phyloP scores from a whole-genome alignment of 1,140 invertebrate genomes.

The Oscheius sp. region DNA sequence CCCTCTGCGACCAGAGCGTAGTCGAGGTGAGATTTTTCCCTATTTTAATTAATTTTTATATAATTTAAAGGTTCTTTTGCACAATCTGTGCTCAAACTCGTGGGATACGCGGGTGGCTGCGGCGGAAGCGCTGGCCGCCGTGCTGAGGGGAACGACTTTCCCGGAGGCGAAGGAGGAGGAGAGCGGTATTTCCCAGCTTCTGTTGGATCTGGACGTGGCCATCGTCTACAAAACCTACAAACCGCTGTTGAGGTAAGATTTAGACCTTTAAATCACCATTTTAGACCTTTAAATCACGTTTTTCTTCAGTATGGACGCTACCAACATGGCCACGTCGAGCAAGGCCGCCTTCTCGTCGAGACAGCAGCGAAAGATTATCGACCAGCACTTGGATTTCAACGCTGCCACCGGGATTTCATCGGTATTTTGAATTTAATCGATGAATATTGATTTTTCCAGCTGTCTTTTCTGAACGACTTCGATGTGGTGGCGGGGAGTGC shows the following conservation, averaged over 20 bases:
- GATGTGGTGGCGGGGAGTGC: background rate
- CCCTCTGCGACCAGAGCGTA: conserved; percentile 5
- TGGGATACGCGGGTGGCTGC: conserved; percentile 28
- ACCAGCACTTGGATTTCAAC: conserved; percentile 24
- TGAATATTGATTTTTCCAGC: background rate
- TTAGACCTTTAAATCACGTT: background rate
- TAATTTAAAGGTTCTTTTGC: conserved; percentile 17
- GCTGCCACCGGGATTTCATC: background rate
- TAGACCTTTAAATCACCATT: background rate
- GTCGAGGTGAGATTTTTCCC: background rate
- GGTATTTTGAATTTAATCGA: background rate
- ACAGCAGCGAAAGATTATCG: conserved; percentile 21
- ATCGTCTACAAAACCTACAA: background rate
- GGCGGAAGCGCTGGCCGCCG: conserved; percentile 6
- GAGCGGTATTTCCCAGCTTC: background rate
- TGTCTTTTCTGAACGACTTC: background rate
- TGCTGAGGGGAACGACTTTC: background rate
- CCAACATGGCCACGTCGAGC: no score
- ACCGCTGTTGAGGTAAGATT: conserved; percentile 1
- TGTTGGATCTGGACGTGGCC: background rate
- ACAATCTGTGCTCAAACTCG: background rate
- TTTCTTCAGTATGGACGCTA: background rate
- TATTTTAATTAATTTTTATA: background rate
- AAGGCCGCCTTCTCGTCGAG: background rate
- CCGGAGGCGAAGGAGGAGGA: background rate